Evolutionary conservation across 2,113 vertebrate genomes (phyloP).

Genomic region (Corythornis vintsioides): DNA sequence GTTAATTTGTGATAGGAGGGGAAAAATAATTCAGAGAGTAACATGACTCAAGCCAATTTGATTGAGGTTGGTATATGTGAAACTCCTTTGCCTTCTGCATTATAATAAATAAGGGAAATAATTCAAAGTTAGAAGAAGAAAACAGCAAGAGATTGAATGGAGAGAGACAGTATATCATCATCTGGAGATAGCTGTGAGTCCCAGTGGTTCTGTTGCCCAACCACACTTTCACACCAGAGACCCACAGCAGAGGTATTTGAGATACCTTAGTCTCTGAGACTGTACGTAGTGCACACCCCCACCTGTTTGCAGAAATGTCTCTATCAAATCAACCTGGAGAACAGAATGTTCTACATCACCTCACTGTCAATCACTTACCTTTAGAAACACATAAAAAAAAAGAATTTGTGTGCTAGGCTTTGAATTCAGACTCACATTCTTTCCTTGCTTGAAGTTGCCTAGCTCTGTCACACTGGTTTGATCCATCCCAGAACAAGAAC

Average conservation of each 20-base stretch:
- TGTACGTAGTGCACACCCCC: not conserved
- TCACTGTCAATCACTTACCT: not conserved
- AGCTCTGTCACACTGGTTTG: slow-evolving; percentile 37
- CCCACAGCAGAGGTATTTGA: not conserved
- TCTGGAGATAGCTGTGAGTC: not conserved
- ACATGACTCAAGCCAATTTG: not conserved
- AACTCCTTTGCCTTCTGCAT: not conserved
- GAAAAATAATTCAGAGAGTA: not conserved
- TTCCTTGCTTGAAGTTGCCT: not conserved
- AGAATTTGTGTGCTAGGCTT: not conserved
- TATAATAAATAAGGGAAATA: not conserved
- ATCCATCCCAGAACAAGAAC: slow-evolving; percentile 14
- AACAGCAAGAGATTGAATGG: not conserved
- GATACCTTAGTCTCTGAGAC: not conserved
- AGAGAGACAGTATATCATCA: slow-evolving; percentile 10
- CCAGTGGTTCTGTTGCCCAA: not conserved
- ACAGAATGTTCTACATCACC: not conserved
- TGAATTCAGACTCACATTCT: not conserved
- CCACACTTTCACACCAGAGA: not conserved
- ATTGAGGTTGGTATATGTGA: not conserved
- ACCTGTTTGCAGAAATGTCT: not conserved
- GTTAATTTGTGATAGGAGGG: not conserved
- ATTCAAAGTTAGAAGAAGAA: not conserved
- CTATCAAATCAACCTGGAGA: not conserved
- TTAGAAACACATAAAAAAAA: not conserved